phyloP scores from a whole-genome alignment of 2,797 vertebrate species.

The Schizopygopsis pylzovi region DNA sequence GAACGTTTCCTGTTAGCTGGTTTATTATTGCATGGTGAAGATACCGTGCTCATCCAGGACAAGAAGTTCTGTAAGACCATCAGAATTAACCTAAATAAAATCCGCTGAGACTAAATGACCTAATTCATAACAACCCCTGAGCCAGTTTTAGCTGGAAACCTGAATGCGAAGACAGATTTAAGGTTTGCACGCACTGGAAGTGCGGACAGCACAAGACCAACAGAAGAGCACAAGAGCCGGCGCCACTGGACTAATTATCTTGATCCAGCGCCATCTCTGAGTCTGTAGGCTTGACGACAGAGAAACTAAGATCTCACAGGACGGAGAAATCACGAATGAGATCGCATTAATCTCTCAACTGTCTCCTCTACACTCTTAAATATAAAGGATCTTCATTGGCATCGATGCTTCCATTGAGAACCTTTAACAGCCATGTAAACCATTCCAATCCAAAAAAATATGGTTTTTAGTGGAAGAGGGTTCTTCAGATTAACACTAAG shows the following conservation, averaged over 20 bases:
- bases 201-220: constrained; percentile 42
- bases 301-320: background rate
- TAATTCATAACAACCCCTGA: constrained; percentile 20
- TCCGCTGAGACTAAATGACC: constrained; percentile 13
- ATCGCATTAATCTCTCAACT: background rate
- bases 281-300: constrained; percentile 40
- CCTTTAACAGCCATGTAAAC: too few species aligned
- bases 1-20: background rate
- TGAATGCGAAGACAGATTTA: constrained; percentile 16
- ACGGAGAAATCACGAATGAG: background rate
- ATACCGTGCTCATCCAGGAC: constrained; percentile 5
- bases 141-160: constrained; percentile 26
- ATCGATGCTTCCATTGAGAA: background rate
- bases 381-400: background rate
- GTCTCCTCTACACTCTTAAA: background rate
- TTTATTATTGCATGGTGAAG: background rate
- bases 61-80: background rate
- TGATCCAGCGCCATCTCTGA: constrained; percentile 7
- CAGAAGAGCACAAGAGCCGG: constrained; percentile 14
- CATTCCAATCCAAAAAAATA: too few species aligned
- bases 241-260: constrained; percentile 22
- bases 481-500: too few species aligned
- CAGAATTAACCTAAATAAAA: constrained; percentile 11
- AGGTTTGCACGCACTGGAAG: constrained; percentile 36
- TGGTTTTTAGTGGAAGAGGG: too few species aligned